These are phyloP conservation scores for Crocallis elinguaria DNA, from an alignment of 2,888 invertebrate genomes.

Conservation along the genomic window DNA sequence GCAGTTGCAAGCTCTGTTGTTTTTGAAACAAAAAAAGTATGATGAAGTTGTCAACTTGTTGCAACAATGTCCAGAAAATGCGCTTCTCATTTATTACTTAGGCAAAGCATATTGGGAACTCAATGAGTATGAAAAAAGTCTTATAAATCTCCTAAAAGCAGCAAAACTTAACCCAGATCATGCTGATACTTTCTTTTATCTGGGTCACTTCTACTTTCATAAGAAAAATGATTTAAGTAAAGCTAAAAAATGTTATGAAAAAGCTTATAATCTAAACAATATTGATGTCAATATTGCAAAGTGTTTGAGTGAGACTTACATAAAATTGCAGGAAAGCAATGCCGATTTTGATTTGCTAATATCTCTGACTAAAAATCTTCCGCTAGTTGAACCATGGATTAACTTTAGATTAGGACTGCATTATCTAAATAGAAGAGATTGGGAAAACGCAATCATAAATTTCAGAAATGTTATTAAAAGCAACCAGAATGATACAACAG, in stretches of 20 bases:
- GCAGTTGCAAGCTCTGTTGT: constrained; percentile 78
- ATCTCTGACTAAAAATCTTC: constrained; percentile 73
- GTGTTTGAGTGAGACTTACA: constrained; percentile 90
- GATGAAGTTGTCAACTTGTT: constrained; percentile 84
- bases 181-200: constrained; percentile 89
- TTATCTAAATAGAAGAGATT: constrained; percentile 89
- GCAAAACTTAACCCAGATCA: constrained; percentile 90
- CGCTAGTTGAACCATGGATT: constrained; percentile 88
- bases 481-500: constrained; percentile 88
- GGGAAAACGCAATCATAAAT: constrained; percentile 89
- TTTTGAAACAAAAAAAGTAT: constrained; percentile 78
- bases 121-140: constrained; percentile 84
- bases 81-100: constrained; percentile 84
- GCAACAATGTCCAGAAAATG: constrained; percentile 64
- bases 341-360: constrained; percentile 86
- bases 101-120: constrained; percentile 86
- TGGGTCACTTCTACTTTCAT: constrained; percentile 90
- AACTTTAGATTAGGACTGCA: constrained; percentile 93
- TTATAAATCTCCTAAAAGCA: constrained; percentile 87
- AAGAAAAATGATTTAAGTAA: constrained; percentile 87
- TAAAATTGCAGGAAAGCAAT: constrained; percentile 87
- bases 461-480: constrained; percentile 89
- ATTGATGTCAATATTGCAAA: constrained; percentile 87
- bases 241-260: constrained; percentile 93
- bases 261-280: constrained; percentile 90